Base-by-base conservation (phyloP, 1,140 invertebrate genomes). In the Stratiolaelaps scimitus region DNA sequence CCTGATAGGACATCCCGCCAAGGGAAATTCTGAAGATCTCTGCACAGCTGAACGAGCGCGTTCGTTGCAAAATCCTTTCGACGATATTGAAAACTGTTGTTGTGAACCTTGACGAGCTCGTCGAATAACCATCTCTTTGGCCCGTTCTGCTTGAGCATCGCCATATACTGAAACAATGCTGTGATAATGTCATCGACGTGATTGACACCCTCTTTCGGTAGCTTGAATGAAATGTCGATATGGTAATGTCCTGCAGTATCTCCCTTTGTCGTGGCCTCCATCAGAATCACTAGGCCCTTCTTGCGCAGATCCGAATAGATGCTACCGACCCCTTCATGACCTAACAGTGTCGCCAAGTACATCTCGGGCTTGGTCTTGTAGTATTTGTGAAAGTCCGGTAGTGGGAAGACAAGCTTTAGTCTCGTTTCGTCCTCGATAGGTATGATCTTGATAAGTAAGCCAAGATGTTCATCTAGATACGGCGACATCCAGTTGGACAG, bases 111-210 rank as follows among this genome's bases (percentile, higher is more conserved):
- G 53, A 34, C 53, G 53, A 60, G 17, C 26, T 60, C 15, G 10
- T 60, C 53, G 53, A 29, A 26, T 34, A 60, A 10, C 53, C 15
- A 60, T 60, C 10, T 17, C 26, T 60, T 26, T 10, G 53, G 53
- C 15, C 53, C 23, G n/a, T 60, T 13, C 26, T 26, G 26, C 53
- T 23, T 15, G 53, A 60, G 53, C 53, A 60, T 60, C 15, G 15
- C 34, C 17, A 60, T 10, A 23, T 60, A 60, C 53, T 60, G 26
- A 34, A 60, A 60, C 6, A 60, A 26, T 13, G 53, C 53, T 20
- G 53, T 60, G 53, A 60, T 60, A 34, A 60, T 60, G 15, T 60
- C 53, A 34, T 60, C 53, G 15, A 60, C 53, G 53, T 26, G 23
- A 23, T 26, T 10, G 15, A 60, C 26, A 5, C 53, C 53, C 10